phyloP scores from a whole-genome alignment of 2,113 vertebrate genomes.

The Ictalurus punctatus region DNA sequence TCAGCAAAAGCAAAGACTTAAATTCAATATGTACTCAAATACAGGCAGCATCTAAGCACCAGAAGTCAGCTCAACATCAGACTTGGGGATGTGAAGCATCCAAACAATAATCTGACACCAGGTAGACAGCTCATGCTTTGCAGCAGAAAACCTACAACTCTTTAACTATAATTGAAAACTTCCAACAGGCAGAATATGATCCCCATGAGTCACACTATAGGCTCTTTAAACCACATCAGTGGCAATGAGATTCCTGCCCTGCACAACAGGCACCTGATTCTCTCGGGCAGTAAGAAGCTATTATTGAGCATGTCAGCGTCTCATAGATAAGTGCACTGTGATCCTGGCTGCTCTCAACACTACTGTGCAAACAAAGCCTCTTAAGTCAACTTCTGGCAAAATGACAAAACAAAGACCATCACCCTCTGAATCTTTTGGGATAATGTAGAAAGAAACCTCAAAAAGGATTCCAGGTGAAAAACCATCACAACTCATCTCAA shows the following conservation, averaged over 20 bases:
- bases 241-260: slow-evolving; percentile 28
- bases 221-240: slow-evolving; percentile 46
- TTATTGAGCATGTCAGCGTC: slow-evolving; percentile 19
- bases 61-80: background rate
- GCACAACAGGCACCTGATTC: slow-evolving; percentile 38
- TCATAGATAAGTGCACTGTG: slow-evolving; percentile 18
- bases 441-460: background rate
- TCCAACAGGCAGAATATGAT: slow-evolving; percentile 13
- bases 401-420: background rate
- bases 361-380: slow-evolving; percentile 15
- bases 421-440: background rate
- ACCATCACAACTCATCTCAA: background rate
- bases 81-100: background rate
- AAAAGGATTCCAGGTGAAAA: background rate
- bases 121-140: background rate
- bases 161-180: slow-evolving; percentile 1
- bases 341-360: background rate
- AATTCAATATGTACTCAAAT: background rate
- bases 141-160: background rate
- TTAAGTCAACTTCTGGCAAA: background rate
- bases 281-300: slow-evolving; percentile 30
- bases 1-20: background rate
- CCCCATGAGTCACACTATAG: slow-evolving; percentile 26
- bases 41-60: background rate
- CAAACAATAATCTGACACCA: background rate